Percentiles rank a stretch among this genome's conserved stretches.
phyloP scores from a whole-genome alignment of 2,888 invertebrate species.

The Automeris io region DNA sequence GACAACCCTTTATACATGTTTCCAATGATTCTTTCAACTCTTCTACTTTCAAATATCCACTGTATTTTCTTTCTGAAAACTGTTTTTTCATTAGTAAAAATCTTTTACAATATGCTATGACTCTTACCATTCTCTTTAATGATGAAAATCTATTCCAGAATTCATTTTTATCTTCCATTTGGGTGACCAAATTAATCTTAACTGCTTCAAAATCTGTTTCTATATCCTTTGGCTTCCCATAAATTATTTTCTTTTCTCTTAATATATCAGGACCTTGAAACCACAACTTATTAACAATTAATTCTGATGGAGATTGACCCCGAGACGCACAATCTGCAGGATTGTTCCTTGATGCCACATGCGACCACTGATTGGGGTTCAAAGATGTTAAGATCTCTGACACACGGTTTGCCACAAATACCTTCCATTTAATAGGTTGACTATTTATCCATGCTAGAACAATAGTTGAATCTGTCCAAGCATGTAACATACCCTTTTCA shows the following conservation, averaged over 20 bases:
- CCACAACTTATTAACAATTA: neutral
- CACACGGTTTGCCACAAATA: constrained; percentile 13
- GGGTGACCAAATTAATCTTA: neutral
- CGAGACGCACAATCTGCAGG: constrained; percentile 18
- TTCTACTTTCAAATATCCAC: neutral
- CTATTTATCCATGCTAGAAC: constrained; percentile 15
- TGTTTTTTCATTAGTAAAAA: neutral
- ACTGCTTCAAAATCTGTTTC: neutral
- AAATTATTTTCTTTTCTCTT: neutral
- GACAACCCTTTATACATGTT: neutral
- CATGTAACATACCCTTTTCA: constrained; percentile 3
- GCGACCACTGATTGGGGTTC: constrained; percentile 10
- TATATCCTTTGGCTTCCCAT: neutral
- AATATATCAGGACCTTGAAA: constrained; percentile 3
- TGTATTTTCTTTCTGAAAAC: neutral
- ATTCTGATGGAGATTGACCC: constrained; percentile 8
- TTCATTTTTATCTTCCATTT: neutral
- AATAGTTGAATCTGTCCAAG: constrained; percentile 14
- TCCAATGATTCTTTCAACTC: constrained; percentile 1
- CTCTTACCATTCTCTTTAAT: neutral
- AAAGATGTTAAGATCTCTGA: constrained; percentile 12
- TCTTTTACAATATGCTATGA: constrained; percentile 5
- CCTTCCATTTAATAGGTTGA: constrained; percentile 14
- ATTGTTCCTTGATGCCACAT: constrained; percentile 12
- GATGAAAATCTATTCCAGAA: constrained; percentile 3